Evolutionary conservation across 2,888 invertebrate species (phyloP).

Genomic region (Drosophila imparisetae): DNA sequence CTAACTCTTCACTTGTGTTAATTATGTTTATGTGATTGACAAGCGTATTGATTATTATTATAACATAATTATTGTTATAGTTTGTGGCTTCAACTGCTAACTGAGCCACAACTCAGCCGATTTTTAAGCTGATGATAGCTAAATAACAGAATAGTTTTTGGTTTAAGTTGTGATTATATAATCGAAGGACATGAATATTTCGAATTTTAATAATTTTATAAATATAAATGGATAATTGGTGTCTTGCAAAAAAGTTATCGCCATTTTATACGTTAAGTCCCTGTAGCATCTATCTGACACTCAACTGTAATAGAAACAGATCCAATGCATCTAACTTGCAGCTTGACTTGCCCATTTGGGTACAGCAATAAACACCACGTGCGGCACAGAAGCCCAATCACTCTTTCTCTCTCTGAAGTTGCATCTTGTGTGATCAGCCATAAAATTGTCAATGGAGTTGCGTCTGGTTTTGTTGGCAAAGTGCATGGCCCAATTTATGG

Average conservation of each 20-base stretch:
- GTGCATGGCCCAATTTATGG: conserved; percentile 67
- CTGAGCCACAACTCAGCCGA: background rate
- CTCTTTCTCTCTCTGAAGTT: background rate
- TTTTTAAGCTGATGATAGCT: background rate
- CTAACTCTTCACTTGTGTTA: background rate
- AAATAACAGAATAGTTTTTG: background rate
- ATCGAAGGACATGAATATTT: background rate
- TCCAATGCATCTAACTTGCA: background rate
- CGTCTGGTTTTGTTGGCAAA: conserved; percentile 34
- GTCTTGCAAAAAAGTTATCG: background rate
- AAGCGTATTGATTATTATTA: background rate
- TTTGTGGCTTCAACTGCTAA: background rate
- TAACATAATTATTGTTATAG: background rate
- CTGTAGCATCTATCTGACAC: background rate
- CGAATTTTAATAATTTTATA: background rate
- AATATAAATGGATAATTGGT: too few relatives aligned
- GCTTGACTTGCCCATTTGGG: background rate
- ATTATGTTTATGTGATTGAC: background rate
- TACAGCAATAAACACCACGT: background rate
- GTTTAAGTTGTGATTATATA: too few relatives aligned
- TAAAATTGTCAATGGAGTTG: background rate
- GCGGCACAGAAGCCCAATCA: background rate
- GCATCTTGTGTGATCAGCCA: conserved; percentile 6
- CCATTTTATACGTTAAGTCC: background rate
- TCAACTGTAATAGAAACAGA: background rate